Base-by-base conservation (phyloP, 2,797 vertebrate genomes). In the Sebastes hubbsi region DNA sequence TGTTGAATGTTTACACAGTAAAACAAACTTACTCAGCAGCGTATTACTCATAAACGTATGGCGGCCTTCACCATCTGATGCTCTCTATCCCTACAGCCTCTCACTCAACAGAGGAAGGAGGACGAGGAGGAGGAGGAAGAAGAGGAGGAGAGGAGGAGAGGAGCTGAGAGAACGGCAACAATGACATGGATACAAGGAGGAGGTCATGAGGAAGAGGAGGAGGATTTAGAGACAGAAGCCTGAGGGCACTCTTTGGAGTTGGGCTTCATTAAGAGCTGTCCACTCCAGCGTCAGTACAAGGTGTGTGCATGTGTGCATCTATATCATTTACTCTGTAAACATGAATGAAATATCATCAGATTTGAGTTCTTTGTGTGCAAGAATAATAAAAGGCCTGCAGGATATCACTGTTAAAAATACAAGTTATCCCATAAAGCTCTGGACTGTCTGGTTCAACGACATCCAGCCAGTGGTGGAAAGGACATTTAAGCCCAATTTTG, bases 61-160 rank as follows among this genome's bases (percentile, higher is more conserved):
- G 78, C 62, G 36, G 46, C 82, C 49, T 1, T 52, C 75, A 30
- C 62, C 80, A 81, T 83, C 85, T 88, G 83, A 38, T 72, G 74
- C 24, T 38, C n/a, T 64, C 25, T 9, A 16, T 79, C 72, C 63
- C 34, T 3, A 29, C 78, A 54, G 75, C 29, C 24, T 52, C 66
- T 87, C 89, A 74, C 70, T 85, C 82, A 84, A 76, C 77, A 16
- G 82, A 87, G 81, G 90, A 81, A 86, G 75, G 68, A 85, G 83
- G 79, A 75, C 70, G 73, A 73, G 71, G 75, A 72, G 75, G 42
- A 36, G 10, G 32, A 34, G 32, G 32, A 34, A 34, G 69, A 59
- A 56, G 64, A 66, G 49, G 71, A 25, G 83, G 79, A 69, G 12
- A 77, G 81, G 71, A 25, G 83, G 83, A 66, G 12, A 77, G 82